These are phyloP conservation scores for Sus cebifrons DNA, from an alignment of 2,797 vertebrate species.

Conservation along the genomic window DNA sequence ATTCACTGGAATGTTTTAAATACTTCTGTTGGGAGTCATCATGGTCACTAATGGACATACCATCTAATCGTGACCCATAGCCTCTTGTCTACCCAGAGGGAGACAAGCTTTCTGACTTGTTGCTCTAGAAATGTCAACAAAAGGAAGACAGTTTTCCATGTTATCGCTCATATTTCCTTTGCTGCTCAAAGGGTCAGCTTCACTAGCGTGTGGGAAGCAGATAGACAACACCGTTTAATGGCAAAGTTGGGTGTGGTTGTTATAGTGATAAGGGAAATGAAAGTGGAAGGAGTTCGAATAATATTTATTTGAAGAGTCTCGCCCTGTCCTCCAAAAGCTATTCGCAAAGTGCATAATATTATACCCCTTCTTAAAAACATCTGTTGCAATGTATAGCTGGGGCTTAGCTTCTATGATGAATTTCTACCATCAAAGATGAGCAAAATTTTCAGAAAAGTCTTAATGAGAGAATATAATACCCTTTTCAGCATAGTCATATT, in stretches of 20 bases:
- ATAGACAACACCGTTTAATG: slow-evolving; percentile 68
- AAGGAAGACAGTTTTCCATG: slow-evolving; percentile 69
- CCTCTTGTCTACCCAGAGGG: slow-evolving; percentile 40
- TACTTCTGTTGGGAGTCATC: slow-evolving; percentile 71
- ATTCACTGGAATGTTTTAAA: slow-evolving; percentile 76
- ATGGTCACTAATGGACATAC: slow-evolving; percentile 52
- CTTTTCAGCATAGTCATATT: background rate
- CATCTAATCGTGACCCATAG: slow-evolving; percentile 53
- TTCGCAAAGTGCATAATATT: slow-evolving; percentile 55
- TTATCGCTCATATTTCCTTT: slow-evolving; percentile 81
- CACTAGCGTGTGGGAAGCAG: slow-evolving; percentile 71
- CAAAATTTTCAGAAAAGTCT: slow-evolving; percentile 55
- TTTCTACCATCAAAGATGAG: slow-evolving; percentile 9
- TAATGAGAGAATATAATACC: background rate
- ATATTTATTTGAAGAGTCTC: slow-evolving; percentile 80
- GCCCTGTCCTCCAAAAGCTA: slow-evolving; percentile 57
- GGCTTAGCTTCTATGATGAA: background rate
- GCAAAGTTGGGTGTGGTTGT: slow-evolving; percentile 71
- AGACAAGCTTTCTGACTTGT: slow-evolving; percentile 70
- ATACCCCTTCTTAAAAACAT: slow-evolving; percentile 49
- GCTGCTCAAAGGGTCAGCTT: slow-evolving; percentile 61
- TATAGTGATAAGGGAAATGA: slow-evolving; percentile 79
- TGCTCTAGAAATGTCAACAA: slow-evolving; percentile 80
- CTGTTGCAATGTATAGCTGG: background rate
- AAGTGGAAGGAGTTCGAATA: slow-evolving; percentile 79